These are phyloP conservation scores for Ranitomeya imitator DNA, from an alignment of 2,113 vertebrate species.

Conservation along the genomic window DNA sequence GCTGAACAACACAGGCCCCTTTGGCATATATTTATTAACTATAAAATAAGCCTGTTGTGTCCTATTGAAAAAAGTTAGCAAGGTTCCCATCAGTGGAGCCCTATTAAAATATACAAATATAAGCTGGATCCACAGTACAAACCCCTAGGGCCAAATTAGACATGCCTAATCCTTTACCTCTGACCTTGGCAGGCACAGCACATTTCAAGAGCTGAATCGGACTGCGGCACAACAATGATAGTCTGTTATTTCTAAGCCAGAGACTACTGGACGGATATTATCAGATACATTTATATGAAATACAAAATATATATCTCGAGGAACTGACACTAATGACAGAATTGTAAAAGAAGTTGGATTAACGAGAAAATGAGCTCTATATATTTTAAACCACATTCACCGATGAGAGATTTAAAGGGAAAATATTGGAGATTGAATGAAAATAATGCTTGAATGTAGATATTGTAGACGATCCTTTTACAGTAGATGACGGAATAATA, in stretches of 20 bases:
- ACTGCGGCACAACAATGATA: constrained; percentile 46
- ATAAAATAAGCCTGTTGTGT: constrained; percentile 57
- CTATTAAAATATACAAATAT: constrained; percentile 58
- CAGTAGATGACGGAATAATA: neutral
- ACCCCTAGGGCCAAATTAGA: constrained; percentile 57
- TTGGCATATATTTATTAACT: constrained; percentile 56
- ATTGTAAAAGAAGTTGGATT: constrained; percentile 21
- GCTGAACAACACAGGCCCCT: constrained; percentile 51
- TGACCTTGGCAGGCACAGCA: constrained; percentile 54
- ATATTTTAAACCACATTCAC: neutral
- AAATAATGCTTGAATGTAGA: neutral
- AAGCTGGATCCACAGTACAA: constrained; percentile 57
- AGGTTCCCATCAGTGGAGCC: constrained; percentile 55
- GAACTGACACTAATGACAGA: constrained; percentile 17
- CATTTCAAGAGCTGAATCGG: constrained; percentile 51
- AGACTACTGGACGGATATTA: constrained; percentile 47
- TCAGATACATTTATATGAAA: constrained; percentile 40
- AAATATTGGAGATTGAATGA: neutral
- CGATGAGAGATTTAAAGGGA: neutral
- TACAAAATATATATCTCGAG: constrained; percentile 42
- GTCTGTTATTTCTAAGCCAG: constrained; percentile 39
- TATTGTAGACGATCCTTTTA: neutral
- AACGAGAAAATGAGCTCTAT: neutral
- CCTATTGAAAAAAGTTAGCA: constrained; percentile 54
- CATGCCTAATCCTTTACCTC: constrained; percentile 58